Evolutionary conservation across 2,113 vertebrate species (phyloP).

Genomic region (Progne subis): DNA sequence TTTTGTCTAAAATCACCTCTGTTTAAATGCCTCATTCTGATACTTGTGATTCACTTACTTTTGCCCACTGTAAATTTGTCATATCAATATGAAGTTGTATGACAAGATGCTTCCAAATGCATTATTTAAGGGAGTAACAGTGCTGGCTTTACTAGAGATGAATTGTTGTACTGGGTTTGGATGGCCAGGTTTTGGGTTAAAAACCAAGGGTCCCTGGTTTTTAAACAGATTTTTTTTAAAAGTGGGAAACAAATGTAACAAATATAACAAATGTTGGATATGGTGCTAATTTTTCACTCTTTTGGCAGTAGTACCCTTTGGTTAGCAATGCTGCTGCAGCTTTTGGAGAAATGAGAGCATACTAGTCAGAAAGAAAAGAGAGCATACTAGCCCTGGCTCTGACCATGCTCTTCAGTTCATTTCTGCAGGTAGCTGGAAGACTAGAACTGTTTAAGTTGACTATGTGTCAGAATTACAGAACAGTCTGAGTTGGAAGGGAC

Average conservation of each 20-base stretch:
- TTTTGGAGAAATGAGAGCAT: background rate
- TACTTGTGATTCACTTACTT: background rate
- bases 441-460: background rate
- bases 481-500: background rate
- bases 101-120: background rate
- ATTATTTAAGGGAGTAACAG: background rate
- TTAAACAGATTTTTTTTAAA: background rate
- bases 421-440: background rate
- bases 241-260: no score
- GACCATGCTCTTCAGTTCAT: background rate
- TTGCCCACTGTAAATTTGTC: background rate
- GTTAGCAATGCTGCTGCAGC: background rate
- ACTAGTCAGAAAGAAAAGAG: background rate
- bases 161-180: background rate
- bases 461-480: background rate
- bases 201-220: background rate
- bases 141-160: background rate
- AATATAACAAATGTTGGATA: background rate
- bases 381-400: background rate
- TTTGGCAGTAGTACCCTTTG: background rate
- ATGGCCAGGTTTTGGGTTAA: background rate
- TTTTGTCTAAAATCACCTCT: background rate
- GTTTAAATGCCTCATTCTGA: background rate
- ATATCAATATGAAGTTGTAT: background rate
- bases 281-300: background rate